These are phyloP conservation scores for Bombyx huttoni DNA, from an alignment of 2,888 invertebrate genomes.

Conservation along the genomic window DNA sequence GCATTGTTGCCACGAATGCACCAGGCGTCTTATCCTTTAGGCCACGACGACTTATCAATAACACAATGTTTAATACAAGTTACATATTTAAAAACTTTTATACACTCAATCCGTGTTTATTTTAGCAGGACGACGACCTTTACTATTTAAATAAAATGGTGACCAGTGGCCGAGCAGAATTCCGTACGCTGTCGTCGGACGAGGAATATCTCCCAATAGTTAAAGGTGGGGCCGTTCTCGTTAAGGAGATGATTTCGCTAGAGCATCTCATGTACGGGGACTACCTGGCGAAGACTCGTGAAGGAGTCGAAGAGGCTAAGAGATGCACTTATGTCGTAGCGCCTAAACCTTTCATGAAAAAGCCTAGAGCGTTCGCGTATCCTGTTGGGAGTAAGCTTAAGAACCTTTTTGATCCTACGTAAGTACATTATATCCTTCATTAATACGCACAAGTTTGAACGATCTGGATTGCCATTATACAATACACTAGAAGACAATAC, in stretches of 20 bases:
- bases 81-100: background rate
- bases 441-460: background rate
- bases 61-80: background rate
- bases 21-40: too few relatives aligned
- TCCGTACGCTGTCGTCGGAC: slow-evolving; percentile 31
- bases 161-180: slow-evolving; percentile 43
- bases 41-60: too few relatives aligned
- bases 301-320: slow-evolving; percentile 70
- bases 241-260: slow-evolving; percentile 80
- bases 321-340: slow-evolving; percentile 86
- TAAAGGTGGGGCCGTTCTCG: slow-evolving; percentile 43
- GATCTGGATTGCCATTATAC: too few relatives aligned
- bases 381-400: slow-evolving; percentile 74
- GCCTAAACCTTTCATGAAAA: slow-evolving; percentile 75
- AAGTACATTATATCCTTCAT: slow-evolving; percentile 34
- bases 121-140: slow-evolving; percentile 49
- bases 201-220: slow-evolving; percentile 39
- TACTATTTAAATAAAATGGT: slow-evolving; percentile 54
- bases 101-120: background rate
- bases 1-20: too few relatives aligned
- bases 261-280: slow-evolving; percentile 79
- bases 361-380: slow-evolving; percentile 81
- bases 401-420: slow-evolving; percentile 79
- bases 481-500: too few relatives aligned
- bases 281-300: slow-evolving; percentile 75